Percentiles rank a stretch among this genome's conserved stretches.
Evolutionary conservation across 1,140 invertebrate species (phyloP).

Genomic region (Andricus grossulariae): DNA sequence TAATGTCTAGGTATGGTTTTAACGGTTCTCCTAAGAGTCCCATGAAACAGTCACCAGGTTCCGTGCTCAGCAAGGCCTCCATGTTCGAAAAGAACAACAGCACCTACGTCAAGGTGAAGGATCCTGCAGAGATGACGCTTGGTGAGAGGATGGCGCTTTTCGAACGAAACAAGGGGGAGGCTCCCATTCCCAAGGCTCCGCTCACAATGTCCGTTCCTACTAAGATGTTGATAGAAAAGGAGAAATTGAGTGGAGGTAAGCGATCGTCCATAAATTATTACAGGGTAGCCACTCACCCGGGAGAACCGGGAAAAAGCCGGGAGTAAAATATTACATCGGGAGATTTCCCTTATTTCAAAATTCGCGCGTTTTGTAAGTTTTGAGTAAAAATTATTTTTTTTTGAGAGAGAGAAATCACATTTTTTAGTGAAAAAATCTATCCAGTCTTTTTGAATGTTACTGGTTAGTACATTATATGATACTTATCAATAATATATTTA

Average conservation of each 20-base stretch:
- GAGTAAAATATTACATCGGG: no score
- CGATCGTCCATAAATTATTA: no score
- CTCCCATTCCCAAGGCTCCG: constrained; percentile 84
- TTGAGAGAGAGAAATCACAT: no score
- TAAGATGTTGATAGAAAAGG: constrained; percentile 69
- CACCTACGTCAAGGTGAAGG: constrained; percentile 76
- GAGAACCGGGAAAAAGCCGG: no score
- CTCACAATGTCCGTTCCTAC: constrained; percentile 81
- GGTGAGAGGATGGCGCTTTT: constrained; percentile 88
- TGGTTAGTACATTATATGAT: no score
- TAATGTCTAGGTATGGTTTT: constrained; percentile 59
- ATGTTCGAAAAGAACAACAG: constrained; percentile 80
- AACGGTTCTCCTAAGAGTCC: constrained; percentile 70
- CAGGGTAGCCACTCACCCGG: no score
- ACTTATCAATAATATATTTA: no score
- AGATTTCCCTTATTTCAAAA: no score
- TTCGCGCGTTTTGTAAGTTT: no score
- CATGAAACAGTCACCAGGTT: constrained; percentile 68
- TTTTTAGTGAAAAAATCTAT: no score
- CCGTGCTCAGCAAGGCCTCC: constrained; percentile 80
- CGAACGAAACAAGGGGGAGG: constrained; percentile 80
- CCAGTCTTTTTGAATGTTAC: no score
- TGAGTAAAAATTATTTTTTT: no score
- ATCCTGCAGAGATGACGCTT: constrained; percentile 86
- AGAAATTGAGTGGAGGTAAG: constrained; percentile 49